These are phyloP conservation scores for Tenthredo scrophulariae DNA, from an alignment of 2,888 invertebrate species.

Conservation along the genomic window DNA sequence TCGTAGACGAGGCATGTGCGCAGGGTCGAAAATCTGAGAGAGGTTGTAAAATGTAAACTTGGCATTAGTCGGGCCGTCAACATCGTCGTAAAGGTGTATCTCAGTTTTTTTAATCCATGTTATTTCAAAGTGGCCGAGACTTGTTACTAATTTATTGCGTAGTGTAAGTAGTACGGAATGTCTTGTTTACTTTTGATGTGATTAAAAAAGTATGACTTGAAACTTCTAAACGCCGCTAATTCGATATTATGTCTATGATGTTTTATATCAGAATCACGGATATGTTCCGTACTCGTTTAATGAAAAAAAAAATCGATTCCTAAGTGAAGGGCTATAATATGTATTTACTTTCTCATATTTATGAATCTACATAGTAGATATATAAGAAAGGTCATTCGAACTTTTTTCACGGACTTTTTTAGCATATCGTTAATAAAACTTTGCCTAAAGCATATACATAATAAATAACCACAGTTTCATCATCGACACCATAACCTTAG, in stretches of 20 bases:
- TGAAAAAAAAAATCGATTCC: not conserved
- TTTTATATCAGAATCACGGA: not conserved
- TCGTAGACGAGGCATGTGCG: not conserved
- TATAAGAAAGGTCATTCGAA: slow-evolving; percentile 14
- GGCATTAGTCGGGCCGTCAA: not conserved
- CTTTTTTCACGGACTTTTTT: not conserved
- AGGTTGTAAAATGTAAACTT: slow-evolving; percentile 13
- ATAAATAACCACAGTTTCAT: not conserved
- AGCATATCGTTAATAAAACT: not conserved
- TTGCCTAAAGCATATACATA: not conserved
- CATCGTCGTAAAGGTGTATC: not conserved
- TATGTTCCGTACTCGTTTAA: not conserved
- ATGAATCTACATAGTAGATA: not conserved
- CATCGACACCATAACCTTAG: slow-evolving; percentile 15
- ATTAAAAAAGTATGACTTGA: not conserved
- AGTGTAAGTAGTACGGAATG: slow-evolving; percentile 42
- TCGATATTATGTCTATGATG: not conserved
- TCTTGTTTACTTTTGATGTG: slow-evolving; percentile 15
- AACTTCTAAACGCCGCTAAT: not conserved
- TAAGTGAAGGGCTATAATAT: not conserved
- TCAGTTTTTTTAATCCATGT: not conserved
- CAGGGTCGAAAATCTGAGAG: not conserved
- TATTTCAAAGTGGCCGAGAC: not conserved
- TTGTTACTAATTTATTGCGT: slow-evolving; percentile 30
- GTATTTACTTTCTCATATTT: slow-evolving; percentile 26